Base-by-base conservation (phyloP, 1,140 invertebrate species). In the Melanaphis sacchari region DNA sequence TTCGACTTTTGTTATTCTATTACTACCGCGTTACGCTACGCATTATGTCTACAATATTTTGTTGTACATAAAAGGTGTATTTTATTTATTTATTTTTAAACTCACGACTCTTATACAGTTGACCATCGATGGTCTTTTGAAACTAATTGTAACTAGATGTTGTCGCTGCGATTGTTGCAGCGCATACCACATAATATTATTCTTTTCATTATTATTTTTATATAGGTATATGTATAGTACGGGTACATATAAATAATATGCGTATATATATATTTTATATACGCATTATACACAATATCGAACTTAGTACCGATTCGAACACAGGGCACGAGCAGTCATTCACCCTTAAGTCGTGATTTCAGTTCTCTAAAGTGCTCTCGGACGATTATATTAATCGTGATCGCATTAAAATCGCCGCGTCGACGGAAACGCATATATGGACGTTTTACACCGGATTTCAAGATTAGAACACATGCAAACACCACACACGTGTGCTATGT, bases 281-380 rank as follows among this genome's bases (percentile, higher is more conserved):
- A 76, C 59, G n/a, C 31, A 76, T 76, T 76, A 31, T 31, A 52
- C 15, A 54, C 26, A 88, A 52, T 88, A 54, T 91, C 59, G 90
- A 43, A 76, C 52, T 91, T 76, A 40, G 26, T 1, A 52, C n/a
- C 9, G 46, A n/a, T 21, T 38, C 8, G 21, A 38, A 36, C n/a
- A 40, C 9, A 49, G 88, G 88, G 46, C 90, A 82, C 90, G 66
- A 38, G 41, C 59, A 92, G 90, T 92, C 90, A 40, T 92, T 92
- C 90, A 82, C 90, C 90, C 90, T 82, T 38, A 38, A 22, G 76
- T 92, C 90, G 90, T 92, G 90, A 92, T 82, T 59, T 91, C n/a
- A 52, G 21, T 31, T n/a, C 21, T 81, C 3, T 46, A n/a, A 41
- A 76, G 54, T 36, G 90, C 1, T 91, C 38, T 91, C 40, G 52